phyloP scores from a whole-genome alignment of 2,797 vertebrate genomes.

The Rhincodon typus region DNA sequence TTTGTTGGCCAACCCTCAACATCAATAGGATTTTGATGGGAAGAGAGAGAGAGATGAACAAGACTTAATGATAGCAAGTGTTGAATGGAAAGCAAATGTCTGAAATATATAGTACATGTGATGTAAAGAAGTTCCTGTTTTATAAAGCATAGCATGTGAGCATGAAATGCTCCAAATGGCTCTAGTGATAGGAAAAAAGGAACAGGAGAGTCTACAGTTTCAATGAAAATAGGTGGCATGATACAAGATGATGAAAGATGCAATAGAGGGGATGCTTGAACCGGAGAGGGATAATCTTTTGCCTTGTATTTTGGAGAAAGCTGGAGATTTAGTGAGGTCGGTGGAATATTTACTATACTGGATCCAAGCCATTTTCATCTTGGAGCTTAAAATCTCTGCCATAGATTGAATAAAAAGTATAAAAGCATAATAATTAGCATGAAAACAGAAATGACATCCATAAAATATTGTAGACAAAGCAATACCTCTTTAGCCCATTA shows the following conservation, averaged over 20 bases:
- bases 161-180: neutral
- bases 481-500: neutral
- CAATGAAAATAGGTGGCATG: neutral
- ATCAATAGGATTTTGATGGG: neutral
- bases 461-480: neutral
- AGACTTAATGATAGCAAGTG: neutral
- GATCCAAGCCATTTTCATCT: neutral
- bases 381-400: neutral
- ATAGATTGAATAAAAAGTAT: neutral
- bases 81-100: neutral
- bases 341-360: neutral
- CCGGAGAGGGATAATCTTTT: neutral
- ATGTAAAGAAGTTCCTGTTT: neutral
- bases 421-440: neutral
- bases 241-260: neutral
- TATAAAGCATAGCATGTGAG: neutral
- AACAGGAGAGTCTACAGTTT: neutral
- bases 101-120: neutral
- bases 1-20: neutral
- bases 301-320: neutral
- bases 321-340: neutral
- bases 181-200: neutral
- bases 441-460: neutral
- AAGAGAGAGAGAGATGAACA: neutral
- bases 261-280: neutral